Evolutionary conservation across 2,113 vertebrate species (phyloP).

Genomic region (Diadophis punctatus): DNA sequence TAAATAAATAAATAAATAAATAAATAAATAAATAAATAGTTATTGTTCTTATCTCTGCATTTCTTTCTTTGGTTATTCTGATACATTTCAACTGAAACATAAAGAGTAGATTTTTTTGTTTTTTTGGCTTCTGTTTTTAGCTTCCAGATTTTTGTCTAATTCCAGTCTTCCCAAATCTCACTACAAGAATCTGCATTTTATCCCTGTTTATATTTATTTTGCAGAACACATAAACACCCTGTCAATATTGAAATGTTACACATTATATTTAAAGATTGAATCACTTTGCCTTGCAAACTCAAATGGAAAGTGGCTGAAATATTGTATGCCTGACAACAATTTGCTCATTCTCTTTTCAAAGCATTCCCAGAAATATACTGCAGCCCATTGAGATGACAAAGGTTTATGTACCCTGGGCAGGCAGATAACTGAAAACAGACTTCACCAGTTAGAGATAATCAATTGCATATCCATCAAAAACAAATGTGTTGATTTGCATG

Average conservation of each 20-base stretch:
- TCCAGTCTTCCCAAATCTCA: constrained; percentile 5
- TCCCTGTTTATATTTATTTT: neutral
- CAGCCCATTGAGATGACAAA: neutral
- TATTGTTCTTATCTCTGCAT: neutral
- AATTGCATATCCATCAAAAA: neutral
- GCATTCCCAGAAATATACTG: neutral
- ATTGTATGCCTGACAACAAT: neutral
- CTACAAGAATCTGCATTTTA: neutral
- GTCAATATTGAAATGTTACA: neutral
- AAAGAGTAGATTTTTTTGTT: no score
- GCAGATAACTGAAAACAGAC: neutral
- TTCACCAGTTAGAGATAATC: neutral
- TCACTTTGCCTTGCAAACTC: neutral
- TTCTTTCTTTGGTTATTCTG: neutral
- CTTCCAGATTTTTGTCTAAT: constrained; percentile 1
- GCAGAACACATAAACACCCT: neutral
- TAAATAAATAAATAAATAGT: no score
- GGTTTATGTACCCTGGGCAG: neutral
- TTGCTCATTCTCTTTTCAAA: neutral
- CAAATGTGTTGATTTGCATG: neutral
- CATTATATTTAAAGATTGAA: neutral
- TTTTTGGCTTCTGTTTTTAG: neutral
- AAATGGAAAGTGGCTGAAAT: neutral
- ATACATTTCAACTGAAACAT: neutral
- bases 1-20: no score